Evolutionary conservation across 2,888 invertebrate species (phyloP).

Genomic region (Nemotelus pantherinus): DNA sequence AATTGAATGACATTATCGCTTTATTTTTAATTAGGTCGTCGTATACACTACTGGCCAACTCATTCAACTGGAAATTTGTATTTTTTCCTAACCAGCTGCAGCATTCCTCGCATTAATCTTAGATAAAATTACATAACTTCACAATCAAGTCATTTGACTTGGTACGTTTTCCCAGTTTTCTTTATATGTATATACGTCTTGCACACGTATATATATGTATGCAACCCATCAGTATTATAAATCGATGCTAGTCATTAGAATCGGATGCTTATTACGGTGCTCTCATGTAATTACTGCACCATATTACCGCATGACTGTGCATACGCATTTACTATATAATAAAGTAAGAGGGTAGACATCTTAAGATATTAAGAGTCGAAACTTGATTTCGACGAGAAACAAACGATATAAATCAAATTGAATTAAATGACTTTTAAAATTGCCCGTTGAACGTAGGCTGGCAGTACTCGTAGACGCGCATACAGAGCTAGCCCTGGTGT

Average conservation of each 20-base stretch:
- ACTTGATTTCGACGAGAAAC: conserved; percentile 13
- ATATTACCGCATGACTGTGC: background rate
- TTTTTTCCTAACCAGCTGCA: background rate
- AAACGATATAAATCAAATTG: conserved; percentile 41
- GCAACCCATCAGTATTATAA: conserved; percentile 8
- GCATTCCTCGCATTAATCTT: too few relatives aligned
- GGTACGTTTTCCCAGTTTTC: conserved; percentile 19
- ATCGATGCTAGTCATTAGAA: conserved; percentile 25
- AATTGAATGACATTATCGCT: too few relatives aligned
- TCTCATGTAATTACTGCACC: conserved; percentile 19
- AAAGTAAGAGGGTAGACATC: background rate
- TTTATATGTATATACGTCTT: background rate
- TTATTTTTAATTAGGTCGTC: too few relatives aligned
- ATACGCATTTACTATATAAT: background rate
- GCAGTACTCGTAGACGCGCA: too few relatives aligned
- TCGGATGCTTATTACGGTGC: background rate
- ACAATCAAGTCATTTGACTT: conserved; percentile 20
- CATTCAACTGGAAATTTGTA: too few relatives aligned
- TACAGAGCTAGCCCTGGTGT: too few relatives aligned
- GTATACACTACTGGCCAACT: too few relatives aligned
- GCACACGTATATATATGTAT: background rate
- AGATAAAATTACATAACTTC: background rate
- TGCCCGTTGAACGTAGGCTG: conserved; percentile 18
- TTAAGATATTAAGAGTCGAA: background rate
- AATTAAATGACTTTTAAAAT: conserved; percentile 31